phyloP scores from a whole-genome alignment of 2,113 vertebrate genomes.

The Poicephalus meyeri region DNA sequence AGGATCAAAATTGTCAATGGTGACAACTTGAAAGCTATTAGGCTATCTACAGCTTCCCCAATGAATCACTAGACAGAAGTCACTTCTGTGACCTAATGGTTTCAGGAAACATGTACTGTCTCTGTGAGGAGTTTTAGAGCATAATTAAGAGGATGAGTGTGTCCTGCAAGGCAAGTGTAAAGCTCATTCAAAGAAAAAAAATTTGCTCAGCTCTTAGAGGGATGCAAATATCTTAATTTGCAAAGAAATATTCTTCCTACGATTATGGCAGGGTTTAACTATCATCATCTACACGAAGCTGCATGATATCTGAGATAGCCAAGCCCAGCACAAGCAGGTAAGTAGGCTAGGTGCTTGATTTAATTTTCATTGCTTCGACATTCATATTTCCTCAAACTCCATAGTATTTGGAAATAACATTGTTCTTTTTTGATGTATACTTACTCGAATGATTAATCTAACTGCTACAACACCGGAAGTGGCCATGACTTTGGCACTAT shows the following conservation, averaged over 20 bases:
- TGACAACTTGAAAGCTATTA: not conserved
- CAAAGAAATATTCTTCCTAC: not conserved
- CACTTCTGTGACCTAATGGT: not conserved
- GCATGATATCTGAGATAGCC: not conserved
- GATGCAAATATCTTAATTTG: not conserved
- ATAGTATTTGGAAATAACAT: not conserved
- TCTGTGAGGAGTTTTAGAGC: not conserved
- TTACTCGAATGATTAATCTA: constrained; percentile 95
- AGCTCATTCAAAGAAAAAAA: not conserved
- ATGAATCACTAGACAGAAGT: not conserved
- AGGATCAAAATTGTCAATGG: not conserved
- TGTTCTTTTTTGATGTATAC: constrained; percentile 28
- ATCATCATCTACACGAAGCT: not conserved
- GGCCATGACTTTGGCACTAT: constrained; percentile 99
- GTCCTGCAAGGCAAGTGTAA: not conserved
- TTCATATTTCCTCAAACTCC: not conserved
- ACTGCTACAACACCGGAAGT: constrained; percentile 94
- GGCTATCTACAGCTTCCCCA: not conserved
- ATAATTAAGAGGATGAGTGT: not conserved
- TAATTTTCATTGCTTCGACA: not conserved
- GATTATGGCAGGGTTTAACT: not conserved
- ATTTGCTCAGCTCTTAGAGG: not conserved
- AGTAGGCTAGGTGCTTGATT: not conserved
- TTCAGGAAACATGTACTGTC: not conserved
- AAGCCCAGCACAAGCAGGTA: not conserved